Conservation (phyloP, 2,113 vertebrate species). For the Cichladusa arquata region DNA sequence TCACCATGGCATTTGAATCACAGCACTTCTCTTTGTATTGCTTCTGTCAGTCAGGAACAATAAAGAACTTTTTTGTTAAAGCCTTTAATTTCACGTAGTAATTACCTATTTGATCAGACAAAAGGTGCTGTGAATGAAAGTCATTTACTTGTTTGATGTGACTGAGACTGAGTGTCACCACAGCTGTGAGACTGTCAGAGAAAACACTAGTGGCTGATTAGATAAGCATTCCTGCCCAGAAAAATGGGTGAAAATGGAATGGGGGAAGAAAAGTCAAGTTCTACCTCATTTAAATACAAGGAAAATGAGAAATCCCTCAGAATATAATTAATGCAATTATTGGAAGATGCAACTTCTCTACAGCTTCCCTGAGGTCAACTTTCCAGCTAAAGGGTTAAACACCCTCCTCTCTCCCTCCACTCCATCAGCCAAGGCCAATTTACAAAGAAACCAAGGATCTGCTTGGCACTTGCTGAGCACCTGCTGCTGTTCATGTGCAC, state of each 20-base stretch:
- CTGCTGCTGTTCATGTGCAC: neutral
- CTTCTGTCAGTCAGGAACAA: slow-evolving; percentile 66
- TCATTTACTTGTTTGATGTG: slow-evolving; percentile 67
- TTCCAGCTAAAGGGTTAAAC: neutral
- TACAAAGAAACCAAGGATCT: neutral
- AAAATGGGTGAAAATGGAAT: neutral
- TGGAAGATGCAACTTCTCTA: neutral
- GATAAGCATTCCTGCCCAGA: neutral
- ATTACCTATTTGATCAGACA: slow-evolving; percentile 77
- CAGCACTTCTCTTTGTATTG: slow-evolving; percentile 42
- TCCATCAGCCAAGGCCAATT: neutral
- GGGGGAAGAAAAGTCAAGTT: neutral
- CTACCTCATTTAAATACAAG: neutral
- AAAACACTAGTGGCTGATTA: slow-evolving; percentile 59
- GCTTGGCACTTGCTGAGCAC: neutral
- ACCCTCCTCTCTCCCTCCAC: neutral
- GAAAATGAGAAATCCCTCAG: neutral
- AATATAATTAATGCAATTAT: neutral
- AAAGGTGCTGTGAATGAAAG: slow-evolving; percentile 68
- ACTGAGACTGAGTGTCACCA: slow-evolving; percentile 52
- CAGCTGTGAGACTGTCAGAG: slow-evolving; percentile 62
- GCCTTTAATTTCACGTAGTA: slow-evolving; percentile 70
- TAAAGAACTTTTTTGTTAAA: slow-evolving; percentile 67
- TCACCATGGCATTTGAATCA: slow-evolving; percentile 25
- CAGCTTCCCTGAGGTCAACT: neutral